A percentile compares a stretch with the other conserved stretches of the same genome.
phyloP scores from a whole-genome alignment of 2,113 vertebrate genomes.

The Montifringilla adamsi region DNA sequence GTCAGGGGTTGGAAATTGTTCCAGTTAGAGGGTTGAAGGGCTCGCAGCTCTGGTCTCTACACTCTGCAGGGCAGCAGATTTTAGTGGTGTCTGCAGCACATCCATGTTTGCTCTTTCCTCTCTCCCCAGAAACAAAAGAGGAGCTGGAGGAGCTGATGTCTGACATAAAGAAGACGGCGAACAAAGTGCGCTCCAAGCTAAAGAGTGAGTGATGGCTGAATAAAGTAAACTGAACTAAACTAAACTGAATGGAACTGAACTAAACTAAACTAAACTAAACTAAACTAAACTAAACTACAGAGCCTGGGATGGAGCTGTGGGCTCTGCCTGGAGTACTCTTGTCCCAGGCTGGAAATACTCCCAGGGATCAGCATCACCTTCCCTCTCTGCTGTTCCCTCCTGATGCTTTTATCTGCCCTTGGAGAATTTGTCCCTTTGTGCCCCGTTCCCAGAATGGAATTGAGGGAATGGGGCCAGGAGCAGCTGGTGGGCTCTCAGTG shows the following conservation, averaged over 20 bases:
- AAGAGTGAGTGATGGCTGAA: conserved; percentile 83
- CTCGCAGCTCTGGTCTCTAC: not conserved
- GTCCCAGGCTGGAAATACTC: not conserved
- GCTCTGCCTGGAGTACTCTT: not conserved
- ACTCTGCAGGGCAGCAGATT: not conserved
- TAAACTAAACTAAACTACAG: no score
- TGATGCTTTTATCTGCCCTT: not conserved
- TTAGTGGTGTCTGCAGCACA: not conserved
- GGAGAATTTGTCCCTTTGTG: not conserved
- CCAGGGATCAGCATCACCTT: not conserved
- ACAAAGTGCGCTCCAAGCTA: conserved; percentile 96
- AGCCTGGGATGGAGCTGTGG: not conserved
- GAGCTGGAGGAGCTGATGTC: conserved; percentile 95
- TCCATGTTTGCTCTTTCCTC: not conserved
- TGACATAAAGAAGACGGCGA: conserved; percentile 95
- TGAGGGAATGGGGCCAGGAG: accelerated
- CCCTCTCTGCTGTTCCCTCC: not conserved
- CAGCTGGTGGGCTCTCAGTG: not conserved
- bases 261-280: no score
- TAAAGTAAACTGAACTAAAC: no score
- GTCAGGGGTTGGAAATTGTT: not conserved
- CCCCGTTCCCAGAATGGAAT: accelerated
- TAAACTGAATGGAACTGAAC: no score
- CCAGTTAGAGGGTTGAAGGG: not conserved
- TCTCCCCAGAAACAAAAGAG: conserved; percentile 86